Evolutionary conservation across 2,888 invertebrate species (phyloP), one percentile per base, ranked within the genome.

Genomic region (Nemotelus nigrinus): DNA sequence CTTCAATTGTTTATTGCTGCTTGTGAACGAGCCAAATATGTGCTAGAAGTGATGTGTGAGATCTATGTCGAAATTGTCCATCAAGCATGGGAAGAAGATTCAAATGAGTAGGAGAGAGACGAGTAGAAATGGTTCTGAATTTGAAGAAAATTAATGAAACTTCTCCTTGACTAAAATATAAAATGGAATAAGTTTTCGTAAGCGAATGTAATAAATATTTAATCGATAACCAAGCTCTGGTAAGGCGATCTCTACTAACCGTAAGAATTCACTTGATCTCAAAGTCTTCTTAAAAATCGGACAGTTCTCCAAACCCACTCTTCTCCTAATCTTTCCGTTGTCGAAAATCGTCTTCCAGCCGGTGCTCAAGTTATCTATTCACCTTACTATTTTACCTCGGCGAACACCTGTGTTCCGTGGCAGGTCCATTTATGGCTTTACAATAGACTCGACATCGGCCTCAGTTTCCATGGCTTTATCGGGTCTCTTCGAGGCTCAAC

Each of bases 1-100:
- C 41, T 63, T 74, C 74, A 74, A 74, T 74, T 74, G 74, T 74
- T 74, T 74, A 74, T 63, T 63, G 41, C 25, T 25, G 25, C 74
- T 7, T 8, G 25, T 58, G 10, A 47, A 50, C 74, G 47, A 8
- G 72, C 72, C 47, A 72, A 63, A 74, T 58, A 60, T 45, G 58
- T 47, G 5, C 25, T 25, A 25, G 25, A 25, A 25, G 25, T 25
- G 25, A 25, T 44, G 58, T 72, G 60, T 25, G 50, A 8, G 47
- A 3, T 8, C 48, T 41, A 60, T 74, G 74, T 48, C 63, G 50
- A 50, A 74, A 74, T 74, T 60, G 63, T 74, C 63, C 50, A 39
- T 60, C 45, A 72, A 74, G 60, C 50, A 60, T 74, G 74, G 60
- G 60, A 74, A 63, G 60, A 6, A 41, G 25, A 25, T 60, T 63